Evolutionary conservation across 2,797 vertebrate genomes (phyloP), one percentile per base, ranked within the genome.

Genomic region (Gallinago nigripennis): DNA sequence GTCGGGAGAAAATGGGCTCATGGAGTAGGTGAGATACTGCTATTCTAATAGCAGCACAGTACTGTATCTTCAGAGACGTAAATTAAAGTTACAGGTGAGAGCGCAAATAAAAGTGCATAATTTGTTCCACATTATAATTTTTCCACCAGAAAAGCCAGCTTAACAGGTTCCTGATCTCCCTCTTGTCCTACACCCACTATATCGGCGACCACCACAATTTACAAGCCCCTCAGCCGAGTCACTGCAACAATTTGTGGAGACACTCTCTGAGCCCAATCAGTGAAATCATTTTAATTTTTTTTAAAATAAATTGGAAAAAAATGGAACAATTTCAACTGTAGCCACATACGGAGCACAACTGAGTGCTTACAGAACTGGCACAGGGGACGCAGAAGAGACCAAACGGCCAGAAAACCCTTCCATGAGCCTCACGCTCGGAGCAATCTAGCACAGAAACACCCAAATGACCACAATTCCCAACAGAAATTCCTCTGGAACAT

Each of bases 61-160:
- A 37, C n/a, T 69, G 0, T 48, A 63, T 63, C 77, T 86, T 86
- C 0, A 3, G 69, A 92, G 46, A 84, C n/a, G 45, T 60, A 86
- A 88, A 85, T 92, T 71, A 46, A 95, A 92, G 71, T 60, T 76
- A 82, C 64, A 86, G 72, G 54, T 88, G 65, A 94, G 11, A 96
- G 69, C 72, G 76, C 56, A 83, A 81, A 51, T 65, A 30, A 78
- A 95, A 94, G 75, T 57, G 31, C 85, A 89, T 78, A 19, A 21
- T 35, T 84, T 63, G 27, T 79, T 90, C 58, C 77, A 76, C 50
- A 11, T 69, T 35, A 41, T 39, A 54, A 11, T 65, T 78, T 92
- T 84, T 86, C 54, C 82, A 79, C 46, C 24, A 76, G 80, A 92
- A 95, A 94, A 95, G 66, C 58, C 43, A 79, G 63, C 28, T 76